Evolutionary conservation across 2,113 vertebrate genomes (phyloP), one percentile per base, ranked within the genome.

Genomic region (Saguinus midas): DNA sequence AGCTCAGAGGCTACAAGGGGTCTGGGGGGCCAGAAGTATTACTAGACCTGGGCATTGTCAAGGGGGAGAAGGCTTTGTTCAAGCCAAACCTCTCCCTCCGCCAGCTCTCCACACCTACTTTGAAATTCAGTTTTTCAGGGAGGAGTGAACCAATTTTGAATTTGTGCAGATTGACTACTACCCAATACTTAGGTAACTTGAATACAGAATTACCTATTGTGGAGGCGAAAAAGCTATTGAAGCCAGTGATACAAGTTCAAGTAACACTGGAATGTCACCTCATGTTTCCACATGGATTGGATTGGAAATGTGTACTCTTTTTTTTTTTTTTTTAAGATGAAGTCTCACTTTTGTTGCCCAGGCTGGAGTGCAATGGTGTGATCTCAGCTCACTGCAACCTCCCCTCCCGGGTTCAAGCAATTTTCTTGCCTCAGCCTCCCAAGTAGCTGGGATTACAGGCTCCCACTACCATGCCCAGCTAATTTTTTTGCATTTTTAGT

Each of bases 241-340:
- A 18, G 35, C 27, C 6, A 3, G 37, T 25, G 82, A 48, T 10
- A 37, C 11, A 9, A 0, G 10, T 12, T 61, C 58, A 43, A 25
- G 58, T 1, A 20, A 55, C 80, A 18, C 29, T 0, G 17, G 17
- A 16, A 1, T 6, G 9, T 8, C 18, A 18, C 70, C n/a, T 73
- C 52, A 0, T 8, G 35, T n/a, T 48, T 14, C 66, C 48, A 8
- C 0, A 3, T 5, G 6, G 73, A 8, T 29, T 3, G 6, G 73
- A 6, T 23, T 25, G 16, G 58, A 20, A n/a, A 13, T 2, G 18
- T 37, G 55, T 13, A 0, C 16, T 52, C 17, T 52, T 57, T 57
- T 57, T 57, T 55, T 6, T 23, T 37, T 35, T 64, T 64, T 64
- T 64, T 64, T 64, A 4, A 64, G 61, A 27, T 11, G 9, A 25